A percentile compares a stretch with the other conserved stretches of the same genome.
Conservation (phyloP, 2,113 vertebrate species). For the Callospermophilus lateralis region DNA sequence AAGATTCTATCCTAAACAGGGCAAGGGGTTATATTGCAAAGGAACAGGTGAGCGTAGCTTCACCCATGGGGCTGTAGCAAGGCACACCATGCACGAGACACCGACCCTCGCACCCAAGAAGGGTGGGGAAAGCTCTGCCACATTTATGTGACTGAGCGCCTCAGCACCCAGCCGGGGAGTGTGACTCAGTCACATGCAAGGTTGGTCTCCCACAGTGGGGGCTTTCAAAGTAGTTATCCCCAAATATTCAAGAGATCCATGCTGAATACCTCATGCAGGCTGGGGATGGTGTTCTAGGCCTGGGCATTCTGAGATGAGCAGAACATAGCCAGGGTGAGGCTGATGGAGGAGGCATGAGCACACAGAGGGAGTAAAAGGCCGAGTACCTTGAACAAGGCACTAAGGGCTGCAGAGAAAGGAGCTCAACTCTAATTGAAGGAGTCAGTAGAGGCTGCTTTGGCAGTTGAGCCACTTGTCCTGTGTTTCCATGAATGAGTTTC, state of each 20-base stretch:
- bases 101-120: no score
- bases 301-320: not conserved
- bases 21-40: no score
- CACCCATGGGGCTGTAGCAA: no score
- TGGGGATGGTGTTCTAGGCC: not conserved
- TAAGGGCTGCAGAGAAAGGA: rapidly evolving
- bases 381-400: no score
- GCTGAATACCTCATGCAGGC: not conserved
- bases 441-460: not conserved
- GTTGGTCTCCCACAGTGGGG: not conserved
- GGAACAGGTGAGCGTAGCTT: no score
- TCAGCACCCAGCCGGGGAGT: no score
- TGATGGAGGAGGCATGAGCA: not conserved
- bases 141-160: no score
- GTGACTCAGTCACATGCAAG: no score
- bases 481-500: not conserved
- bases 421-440: not conserved
- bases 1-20: no score
- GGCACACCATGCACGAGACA: no score
- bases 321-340: not conserved
- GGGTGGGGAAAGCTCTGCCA: no score
- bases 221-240: not conserved
- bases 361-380: not conserved
- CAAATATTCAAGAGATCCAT: not conserved
- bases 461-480: not conserved